Evolutionary conservation across 2,113 vertebrate genomes (phyloP).

Genomic region (Colinus virginianus): DNA sequence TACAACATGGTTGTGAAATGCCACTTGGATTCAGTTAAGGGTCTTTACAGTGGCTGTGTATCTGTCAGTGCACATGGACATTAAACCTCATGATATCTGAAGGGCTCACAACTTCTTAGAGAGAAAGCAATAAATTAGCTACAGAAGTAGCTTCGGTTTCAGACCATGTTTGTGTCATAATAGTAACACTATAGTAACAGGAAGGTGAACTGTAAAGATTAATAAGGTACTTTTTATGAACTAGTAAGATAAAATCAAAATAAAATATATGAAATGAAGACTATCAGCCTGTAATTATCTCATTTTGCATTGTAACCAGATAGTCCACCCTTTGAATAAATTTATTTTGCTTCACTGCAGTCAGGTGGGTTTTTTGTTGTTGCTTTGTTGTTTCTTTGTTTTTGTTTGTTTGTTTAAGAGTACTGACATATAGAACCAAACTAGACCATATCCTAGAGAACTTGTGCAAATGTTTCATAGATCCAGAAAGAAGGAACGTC

Average conservation of each 20-base stretch:
- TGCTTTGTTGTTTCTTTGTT: no score
- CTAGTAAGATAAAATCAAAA: not conserved
- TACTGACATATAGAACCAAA: not conserved
- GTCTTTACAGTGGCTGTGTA: not conserved
- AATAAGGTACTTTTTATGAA: not conserved
- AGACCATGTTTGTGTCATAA: not conserved
- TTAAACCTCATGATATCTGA: not conserved
- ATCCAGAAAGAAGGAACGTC: slow-evolving; percentile 29
- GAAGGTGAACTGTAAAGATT: not conserved
- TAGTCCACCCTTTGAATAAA: not conserved
- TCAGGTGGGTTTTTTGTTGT: not conserved
- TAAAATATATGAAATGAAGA: not conserved
- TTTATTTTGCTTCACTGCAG: not conserved
- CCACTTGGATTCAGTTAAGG: not conserved
- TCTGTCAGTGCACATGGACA: not conserved
- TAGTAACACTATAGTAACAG: not conserved
- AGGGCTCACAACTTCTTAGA: not conserved
- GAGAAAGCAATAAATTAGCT: not conserved
- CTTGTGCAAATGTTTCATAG: not conserved
- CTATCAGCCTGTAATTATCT: not conserved
- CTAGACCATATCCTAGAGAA: not conserved
- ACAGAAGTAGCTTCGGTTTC: not conserved
- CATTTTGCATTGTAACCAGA: not conserved
- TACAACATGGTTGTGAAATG: not conserved
- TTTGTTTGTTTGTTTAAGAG: not conserved